Percentiles rank a stretch among this genome's conserved stretches.
These are phyloP conservation scores for Drosophila picticornis DNA, from an alignment of 2,888 invertebrate species.

Conservation along the genomic window DNA sequence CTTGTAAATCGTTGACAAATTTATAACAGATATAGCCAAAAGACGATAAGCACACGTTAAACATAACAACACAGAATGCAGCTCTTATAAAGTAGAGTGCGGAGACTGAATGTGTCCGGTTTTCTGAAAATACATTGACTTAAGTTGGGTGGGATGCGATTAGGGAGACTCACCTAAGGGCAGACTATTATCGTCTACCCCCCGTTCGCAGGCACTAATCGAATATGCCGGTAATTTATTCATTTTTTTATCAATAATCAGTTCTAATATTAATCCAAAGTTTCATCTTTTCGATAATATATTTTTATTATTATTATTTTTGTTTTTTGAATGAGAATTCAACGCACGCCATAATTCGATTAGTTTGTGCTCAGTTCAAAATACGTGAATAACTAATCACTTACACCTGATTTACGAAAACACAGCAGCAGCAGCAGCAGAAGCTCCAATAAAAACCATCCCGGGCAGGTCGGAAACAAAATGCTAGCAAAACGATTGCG, in stretches of 20 bases:
- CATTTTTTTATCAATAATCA: constrained; percentile 26
- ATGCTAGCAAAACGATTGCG: constrained; percentile 51
- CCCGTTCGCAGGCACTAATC: constrained; percentile 35
- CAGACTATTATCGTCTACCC: neutral
- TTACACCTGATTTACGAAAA: constrained; percentile 70
- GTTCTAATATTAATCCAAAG: constrained; percentile 2
- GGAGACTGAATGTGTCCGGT: neutral
- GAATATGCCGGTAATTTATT: constrained; percentile 1
- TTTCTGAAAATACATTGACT: constrained; percentile 21
- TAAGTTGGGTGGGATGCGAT: neutral
- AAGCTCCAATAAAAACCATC: constrained; percentile 5
- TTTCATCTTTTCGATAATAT: neutral
- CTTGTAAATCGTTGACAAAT: constrained; percentile 16
- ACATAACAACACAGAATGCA: constrained; percentile 23
- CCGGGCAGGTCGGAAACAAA: constrained; percentile 40
- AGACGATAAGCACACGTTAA: constrained; percentile 43
- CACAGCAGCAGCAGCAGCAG: constrained; percentile 1
- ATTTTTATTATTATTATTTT: neutral
- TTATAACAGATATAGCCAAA: constrained; percentile 12
- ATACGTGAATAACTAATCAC: constrained; percentile 61
- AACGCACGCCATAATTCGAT: constrained; percentile 53
- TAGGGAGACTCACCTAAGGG: constrained; percentile 13
- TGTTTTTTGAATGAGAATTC: constrained; percentile 31
- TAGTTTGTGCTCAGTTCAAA: constrained; percentile 32
- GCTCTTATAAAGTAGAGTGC: neutral